Conservation (phyloP, 1,140 invertebrate species). For the Adelges cooleyi region DNA sequence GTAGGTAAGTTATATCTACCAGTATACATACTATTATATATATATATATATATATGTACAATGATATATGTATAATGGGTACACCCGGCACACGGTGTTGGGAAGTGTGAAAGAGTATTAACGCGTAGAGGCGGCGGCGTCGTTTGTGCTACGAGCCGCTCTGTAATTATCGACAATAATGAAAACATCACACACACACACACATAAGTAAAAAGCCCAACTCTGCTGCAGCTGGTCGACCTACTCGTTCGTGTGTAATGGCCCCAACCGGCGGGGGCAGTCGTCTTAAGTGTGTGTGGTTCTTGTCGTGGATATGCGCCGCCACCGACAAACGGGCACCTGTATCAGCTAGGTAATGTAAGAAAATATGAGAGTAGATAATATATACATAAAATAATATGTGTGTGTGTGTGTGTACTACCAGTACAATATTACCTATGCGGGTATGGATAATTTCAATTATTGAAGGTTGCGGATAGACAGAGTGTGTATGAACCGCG, state of each 20-base stretch:
- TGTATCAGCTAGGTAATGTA: too few relatives aligned
- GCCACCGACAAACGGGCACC: too few relatives aligned
- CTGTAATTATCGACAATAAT: constrained; percentile 27
- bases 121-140: background rate
- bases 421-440: too few relatives aligned
- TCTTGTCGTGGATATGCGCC: background rate
- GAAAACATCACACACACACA: constrained; percentile 26
- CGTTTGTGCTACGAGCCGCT: constrained; percentile 15
- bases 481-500: background rate
- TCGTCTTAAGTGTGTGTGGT: background rate
- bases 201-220: constrained; percentile 2
- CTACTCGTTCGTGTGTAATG: background rate
- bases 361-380: too few relatives aligned
- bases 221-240: background rate
- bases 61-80: too few relatives aligned
- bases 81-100: too few relatives aligned
- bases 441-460: constrained; percentile 8
- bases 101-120: too few relatives aligned
- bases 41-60: too few relatives aligned
- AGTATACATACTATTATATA: too few relatives aligned
- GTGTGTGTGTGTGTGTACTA: background rate
- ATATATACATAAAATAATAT: too few relatives aligned
- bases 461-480: background rate
- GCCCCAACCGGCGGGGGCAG: background rate
- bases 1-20: too few relatives aligned